A percentile compares a stretch with the other conserved stretches of the same genome.
Evolutionary conservation across 2,113 vertebrate species (phyloP).

Genomic region (Lanius ludovicianus): DNA sequence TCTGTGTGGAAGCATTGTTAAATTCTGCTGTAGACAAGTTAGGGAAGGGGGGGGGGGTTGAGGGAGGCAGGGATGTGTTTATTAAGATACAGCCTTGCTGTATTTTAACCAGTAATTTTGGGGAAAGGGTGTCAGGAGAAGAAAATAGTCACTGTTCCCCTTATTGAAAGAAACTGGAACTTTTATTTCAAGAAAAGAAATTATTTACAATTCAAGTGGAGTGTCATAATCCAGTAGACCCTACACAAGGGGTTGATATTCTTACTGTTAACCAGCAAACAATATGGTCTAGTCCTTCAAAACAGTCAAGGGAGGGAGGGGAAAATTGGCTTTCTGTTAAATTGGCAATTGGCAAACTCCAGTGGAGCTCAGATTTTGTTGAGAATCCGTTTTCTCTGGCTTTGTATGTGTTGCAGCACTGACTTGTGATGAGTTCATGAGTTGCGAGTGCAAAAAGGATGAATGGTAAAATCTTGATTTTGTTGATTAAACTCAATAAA

Average conservation of each 20-base stretch:
- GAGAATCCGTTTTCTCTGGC: slow-evolving; percentile 58
- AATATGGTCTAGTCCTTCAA: slow-evolving; percentile 62
- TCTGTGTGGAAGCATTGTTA: slow-evolving; percentile 57
- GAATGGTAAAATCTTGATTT: slow-evolving; percentile 74
- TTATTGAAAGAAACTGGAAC: slow-evolving; percentile 73
- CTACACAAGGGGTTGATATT: slow-evolving; percentile 53
- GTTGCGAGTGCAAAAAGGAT: slow-evolving; percentile 49
- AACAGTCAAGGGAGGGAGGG: slow-evolving; percentile 57
- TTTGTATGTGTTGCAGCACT: neutral
- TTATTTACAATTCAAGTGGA: slow-evolving; percentile 34
- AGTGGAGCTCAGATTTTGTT: slow-evolving; percentile 70
- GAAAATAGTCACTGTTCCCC: slow-evolving; percentile 71
- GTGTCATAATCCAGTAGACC: slow-evolving; percentile 47
- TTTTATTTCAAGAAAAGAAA: slow-evolving; percentile 35
- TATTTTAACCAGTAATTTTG: slow-evolving; percentile 74
- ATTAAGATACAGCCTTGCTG: slow-evolving; percentile 74
- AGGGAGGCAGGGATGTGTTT: slow-evolving; percentile 30
- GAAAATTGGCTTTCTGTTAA: slow-evolving; percentile 74
- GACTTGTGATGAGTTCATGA: slow-evolving; percentile 45
- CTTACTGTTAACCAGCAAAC: slow-evolving; percentile 64
- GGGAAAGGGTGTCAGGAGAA: slow-evolving; percentile 71
- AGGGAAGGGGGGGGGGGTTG: slow-evolving; percentile 2
- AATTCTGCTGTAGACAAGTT: slow-evolving; percentile 65
- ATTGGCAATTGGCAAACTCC: slow-evolving; percentile 74
- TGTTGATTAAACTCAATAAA: slow-evolving; percentile 82